Evolutionary conservation across 2,113 vertebrate species (phyloP).

Genomic region (Gallinago undulata): DNA sequence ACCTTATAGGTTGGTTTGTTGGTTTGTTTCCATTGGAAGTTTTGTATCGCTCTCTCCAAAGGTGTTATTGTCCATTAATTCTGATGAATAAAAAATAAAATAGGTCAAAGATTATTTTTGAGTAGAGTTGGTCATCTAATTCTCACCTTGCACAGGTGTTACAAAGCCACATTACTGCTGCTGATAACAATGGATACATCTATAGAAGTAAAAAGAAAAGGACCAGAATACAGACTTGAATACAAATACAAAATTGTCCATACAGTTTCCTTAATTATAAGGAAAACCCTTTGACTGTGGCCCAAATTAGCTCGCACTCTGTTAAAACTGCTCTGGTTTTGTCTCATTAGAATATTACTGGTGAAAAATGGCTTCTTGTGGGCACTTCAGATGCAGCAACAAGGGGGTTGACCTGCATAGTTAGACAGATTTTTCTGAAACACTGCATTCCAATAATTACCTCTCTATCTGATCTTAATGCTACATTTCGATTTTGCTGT

Average conservation of each 20-base stretch:
- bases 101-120: not conserved
- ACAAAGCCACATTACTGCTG: not conserved
- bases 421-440: not conserved
- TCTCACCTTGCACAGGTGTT: not conserved
- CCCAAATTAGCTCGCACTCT: not conserved
- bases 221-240: not conserved
- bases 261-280: not conserved
- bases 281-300: not conserved
- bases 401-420: too few relatives aligned
- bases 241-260: not conserved
- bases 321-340: not conserved
- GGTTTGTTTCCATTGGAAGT: not conserved
- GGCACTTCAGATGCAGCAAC: not conserved
- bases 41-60: not conserved
- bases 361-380: accelerated
- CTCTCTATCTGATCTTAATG: not conserved
- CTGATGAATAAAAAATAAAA: not conserved
- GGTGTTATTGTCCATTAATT: not conserved
- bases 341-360: not conserved
- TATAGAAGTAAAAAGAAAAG: not conserved
- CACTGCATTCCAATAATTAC: not conserved
- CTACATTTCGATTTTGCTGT: not conserved
- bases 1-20: not conserved
- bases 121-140: not conserved
- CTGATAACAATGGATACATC: not conserved